Percentiles rank a stretch among this genome's conserved stretches.
Evolutionary conservation across 2,113 vertebrate genomes (phyloP).

Genomic region (Nansenia antarctica): DNA sequence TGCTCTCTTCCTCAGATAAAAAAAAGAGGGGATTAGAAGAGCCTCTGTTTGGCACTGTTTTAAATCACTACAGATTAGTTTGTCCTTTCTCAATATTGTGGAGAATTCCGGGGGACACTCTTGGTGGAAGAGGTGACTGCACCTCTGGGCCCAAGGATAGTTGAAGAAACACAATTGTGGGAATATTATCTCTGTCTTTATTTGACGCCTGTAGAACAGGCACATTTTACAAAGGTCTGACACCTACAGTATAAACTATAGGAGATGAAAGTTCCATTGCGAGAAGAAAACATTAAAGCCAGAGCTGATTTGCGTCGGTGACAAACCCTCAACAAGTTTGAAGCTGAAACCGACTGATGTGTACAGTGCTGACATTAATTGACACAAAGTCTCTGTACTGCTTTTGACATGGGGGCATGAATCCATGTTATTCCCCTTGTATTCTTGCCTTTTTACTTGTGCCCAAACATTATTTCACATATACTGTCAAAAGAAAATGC

Average conservation of each 20-base stretch:
- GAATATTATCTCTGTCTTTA: slow-evolving; percentile 68
- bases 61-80: slow-evolving; percentile 78
- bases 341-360: neutral
- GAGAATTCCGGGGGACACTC: slow-evolving; percentile 57
- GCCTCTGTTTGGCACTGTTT: slow-evolving; percentile 70
- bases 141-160: slow-evolving; percentile 47
- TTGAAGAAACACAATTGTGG: slow-evolving; percentile 52
- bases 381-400: neutral
- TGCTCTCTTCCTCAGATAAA: slow-evolving; percentile 60
- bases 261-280: slow-evolving; percentile 41
- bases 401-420: slow-evolving; percentile 11
- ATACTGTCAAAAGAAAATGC: too few relatives aligned
- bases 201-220: slow-evolving; percentile 61
- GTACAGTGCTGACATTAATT: neutral
- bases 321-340: slow-evolving; percentile 20
- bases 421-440: slow-evolving; percentile 10
- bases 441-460: too few relatives aligned
- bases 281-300: slow-evolving; percentile 42
- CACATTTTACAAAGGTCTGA: slow-evolving; percentile 58
- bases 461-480: too few relatives aligned
- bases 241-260: slow-evolving; percentile 56
- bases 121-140: slow-evolving; percentile 46
- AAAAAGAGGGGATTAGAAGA: slow-evolving; percentile 70
- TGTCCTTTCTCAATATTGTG: slow-evolving; percentile 65
- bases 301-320: slow-evolving; percentile 32